These are phyloP conservation scores for Sphenopsis melanotis DNA, from an alignment of 2,797 vertebrate species.

Conservation along the genomic window DNA sequence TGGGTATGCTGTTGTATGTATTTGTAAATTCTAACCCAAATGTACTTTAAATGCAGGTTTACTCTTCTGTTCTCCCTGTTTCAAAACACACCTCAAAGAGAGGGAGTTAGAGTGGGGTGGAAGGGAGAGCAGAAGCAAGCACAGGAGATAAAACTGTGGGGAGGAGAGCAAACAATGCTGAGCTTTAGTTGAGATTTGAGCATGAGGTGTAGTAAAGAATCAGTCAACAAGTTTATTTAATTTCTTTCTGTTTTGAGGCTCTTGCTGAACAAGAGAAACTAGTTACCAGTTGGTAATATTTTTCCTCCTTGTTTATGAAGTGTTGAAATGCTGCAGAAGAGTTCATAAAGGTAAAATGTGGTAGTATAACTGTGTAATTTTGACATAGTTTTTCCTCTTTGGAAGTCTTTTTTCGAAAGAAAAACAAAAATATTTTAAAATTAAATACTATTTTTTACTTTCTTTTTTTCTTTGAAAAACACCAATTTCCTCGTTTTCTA, in stretches of 20 bases:
- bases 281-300: neutral
- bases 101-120: neutral
- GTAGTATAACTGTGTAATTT: neutral
- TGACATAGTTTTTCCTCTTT: neutral
- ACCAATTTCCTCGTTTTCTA: neutral
- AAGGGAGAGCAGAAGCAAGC: neutral
- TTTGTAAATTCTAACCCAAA: neutral
- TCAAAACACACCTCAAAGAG: neutral
- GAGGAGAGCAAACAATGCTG: neutral
- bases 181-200: neutral
- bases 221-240: neutral
- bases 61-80: neutral
- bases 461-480: neutral
- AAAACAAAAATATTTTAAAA: neutral
- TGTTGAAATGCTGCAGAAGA: neutral
- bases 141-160: neutral
- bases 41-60: neutral
- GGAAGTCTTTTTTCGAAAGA: neutral
- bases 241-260: neutral
- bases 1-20: neutral
- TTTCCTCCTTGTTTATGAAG: neutral
- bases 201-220: neutral
- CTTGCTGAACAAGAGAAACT: neutral
- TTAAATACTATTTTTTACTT: neutral
- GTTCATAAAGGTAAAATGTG: neutral